Conservation (phyloP, 2,888 invertebrate species). For the Sinopyrophorus schimmeli region DNA sequence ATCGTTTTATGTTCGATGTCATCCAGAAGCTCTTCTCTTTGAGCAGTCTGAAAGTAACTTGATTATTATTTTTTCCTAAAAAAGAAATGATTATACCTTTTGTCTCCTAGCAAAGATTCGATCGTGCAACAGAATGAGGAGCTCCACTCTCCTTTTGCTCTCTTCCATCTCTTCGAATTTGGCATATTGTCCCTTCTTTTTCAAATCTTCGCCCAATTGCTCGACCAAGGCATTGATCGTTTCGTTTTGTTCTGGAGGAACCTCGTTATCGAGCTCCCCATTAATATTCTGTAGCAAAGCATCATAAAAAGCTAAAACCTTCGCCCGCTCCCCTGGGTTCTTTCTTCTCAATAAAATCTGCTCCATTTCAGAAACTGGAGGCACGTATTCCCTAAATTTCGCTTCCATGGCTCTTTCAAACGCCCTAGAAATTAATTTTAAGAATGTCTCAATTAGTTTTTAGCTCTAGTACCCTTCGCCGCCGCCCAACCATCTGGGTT, state of each 20-base stretch:
- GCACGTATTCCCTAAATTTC: slow-evolving; percentile 46
- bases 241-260: slow-evolving; percentile 43
- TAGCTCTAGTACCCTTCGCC: slow-evolving; percentile 41
- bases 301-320: slow-evolving; percentile 53
- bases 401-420: slow-evolving; percentile 44
- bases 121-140: slow-evolving; percentile 48
- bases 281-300: slow-evolving; percentile 53
- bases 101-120: slow-evolving; percentile 42
- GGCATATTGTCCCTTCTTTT: slow-evolving; percentile 43
- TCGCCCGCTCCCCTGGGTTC: slow-evolving; percentile 49
- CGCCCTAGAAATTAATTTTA: slow-evolving; percentile 31
- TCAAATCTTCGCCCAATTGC: slow-evolving; percentile 49
- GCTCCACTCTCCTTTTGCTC: slow-evolving; percentile 42
- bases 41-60: slow-evolving; percentile 40
- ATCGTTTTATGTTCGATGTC: slow-evolving; percentile 47
- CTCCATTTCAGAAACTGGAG: slow-evolving; percentile 50
- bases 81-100: slow-evolving; percentile 35
- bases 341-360: slow-evolving; percentile 50
- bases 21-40: slow-evolving; percentile 50
- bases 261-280: slow-evolving; percentile 51
- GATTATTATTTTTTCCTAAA: not conserved
- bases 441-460: not conserved
- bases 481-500: slow-evolving; percentile 50
- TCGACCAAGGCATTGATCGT: slow-evolving; percentile 48
- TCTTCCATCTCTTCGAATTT: slow-evolving; percentile 43